Conservation (phyloP, 2,888 invertebrate genomes). For the Listrodromus nycthemerus region DNA sequence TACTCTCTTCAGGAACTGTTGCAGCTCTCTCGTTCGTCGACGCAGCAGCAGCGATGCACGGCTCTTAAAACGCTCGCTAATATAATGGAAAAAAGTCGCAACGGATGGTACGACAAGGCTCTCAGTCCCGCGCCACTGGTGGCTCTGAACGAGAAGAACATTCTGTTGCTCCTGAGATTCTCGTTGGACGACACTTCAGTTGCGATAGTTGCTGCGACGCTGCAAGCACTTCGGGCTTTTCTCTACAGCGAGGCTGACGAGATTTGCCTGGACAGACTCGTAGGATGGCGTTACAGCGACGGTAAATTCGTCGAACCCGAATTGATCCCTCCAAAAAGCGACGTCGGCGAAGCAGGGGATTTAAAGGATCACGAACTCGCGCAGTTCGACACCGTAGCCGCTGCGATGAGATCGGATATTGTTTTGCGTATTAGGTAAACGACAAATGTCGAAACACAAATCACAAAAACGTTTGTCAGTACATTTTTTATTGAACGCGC, state of each 20-base stretch:
- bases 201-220: conserved; percentile 90
- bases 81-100: conserved; percentile 89
- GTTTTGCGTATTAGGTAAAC: conserved; percentile 89
- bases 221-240: conserved; percentile 91
- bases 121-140: conserved; percentile 89
- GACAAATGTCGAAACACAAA: neutral
- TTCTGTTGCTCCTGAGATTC: conserved; percentile 92
- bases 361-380: conserved; percentile 95
- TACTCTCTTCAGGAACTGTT: conserved; percentile 96
- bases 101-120: conserved; percentile 91
- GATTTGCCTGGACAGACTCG: conserved; percentile 89
- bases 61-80: conserved; percentile 93
- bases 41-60: conserved; percentile 93
- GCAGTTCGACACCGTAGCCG: conserved; percentile 92
- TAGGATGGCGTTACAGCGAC: conserved; percentile 85
- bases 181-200: conserved; percentile 94
- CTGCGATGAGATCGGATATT: conserved; percentile 91
- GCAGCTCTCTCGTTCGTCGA: conserved; percentile 90
- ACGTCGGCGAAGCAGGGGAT: conserved; percentile 86
- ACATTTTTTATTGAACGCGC: neutral
- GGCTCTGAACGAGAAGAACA: conserved; percentile 88
- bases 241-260: conserved; percentile 93
- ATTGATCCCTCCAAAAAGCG: conserved; percentile 79
- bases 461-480: neutral
- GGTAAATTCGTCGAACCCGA: conserved; percentile 83